phyloP scores from a whole-genome alignment of 1,140 invertebrate species.

The Lasaia peninsularis region DNA sequence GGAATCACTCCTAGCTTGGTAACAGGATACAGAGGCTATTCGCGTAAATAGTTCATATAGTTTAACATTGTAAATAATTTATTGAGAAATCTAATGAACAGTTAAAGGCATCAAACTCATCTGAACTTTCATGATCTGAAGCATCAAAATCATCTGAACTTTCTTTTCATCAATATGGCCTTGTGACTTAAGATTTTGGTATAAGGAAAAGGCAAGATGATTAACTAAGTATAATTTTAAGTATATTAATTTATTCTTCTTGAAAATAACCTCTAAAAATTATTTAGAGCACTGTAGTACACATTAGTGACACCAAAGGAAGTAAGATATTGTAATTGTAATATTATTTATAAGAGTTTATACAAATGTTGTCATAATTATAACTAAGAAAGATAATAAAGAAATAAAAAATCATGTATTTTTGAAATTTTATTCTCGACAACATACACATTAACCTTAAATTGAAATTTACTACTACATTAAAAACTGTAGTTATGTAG shows the following conservation, averaged over 20 bases:
- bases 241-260: conserved; percentile 5
- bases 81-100: too few species aligned
- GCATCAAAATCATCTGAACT: too few species aligned
- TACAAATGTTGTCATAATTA: conserved; percentile 33
- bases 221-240: too few species aligned
- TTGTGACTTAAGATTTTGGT: too few species aligned
- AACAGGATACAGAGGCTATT: conserved; percentile 65
- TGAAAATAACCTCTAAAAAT: neutral
- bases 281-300: neutral
- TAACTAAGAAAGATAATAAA: neutral
- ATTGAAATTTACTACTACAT: conserved; percentile 48
- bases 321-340: conserved; percentile 1
- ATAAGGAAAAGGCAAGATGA: too few species aligned
- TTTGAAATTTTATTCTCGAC: conserved; percentile 63
- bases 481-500: conserved; percentile 44
- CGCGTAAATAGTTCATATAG: conserved; percentile 37
- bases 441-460: conserved; percentile 55
- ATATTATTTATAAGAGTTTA: conserved; percentile 43
- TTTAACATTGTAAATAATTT: too few species aligned
- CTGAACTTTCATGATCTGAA: too few species aligned
- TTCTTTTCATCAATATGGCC: too few species aligned
- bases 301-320: conserved; percentile 13
- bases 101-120: too few species aligned
- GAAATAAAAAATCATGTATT: neutral
- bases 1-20: conserved; percentile 61